Evolutionary conservation across 2,797 vertebrate genomes (phyloP).

Genomic region (Enteromius argenteus): DNA sequence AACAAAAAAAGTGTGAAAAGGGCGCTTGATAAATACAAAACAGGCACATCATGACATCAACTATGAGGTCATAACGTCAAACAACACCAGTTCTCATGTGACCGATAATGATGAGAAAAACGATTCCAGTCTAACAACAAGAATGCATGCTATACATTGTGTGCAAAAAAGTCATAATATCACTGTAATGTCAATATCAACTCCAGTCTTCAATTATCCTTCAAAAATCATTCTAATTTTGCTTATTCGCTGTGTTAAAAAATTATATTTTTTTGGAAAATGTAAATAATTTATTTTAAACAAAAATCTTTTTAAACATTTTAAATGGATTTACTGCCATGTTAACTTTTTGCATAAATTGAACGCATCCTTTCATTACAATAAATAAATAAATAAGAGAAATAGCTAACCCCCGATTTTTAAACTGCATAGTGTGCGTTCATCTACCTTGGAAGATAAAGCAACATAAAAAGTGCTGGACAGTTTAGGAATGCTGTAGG

Average conservation of each 20-base stretch:
- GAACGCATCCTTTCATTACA: not conserved
- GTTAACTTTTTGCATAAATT: not conserved
- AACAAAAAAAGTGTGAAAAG: not conserved
- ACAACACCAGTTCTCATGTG: not conserved
- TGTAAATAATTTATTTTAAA: not conserved
- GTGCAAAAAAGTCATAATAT: not conserved
- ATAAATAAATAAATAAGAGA: not conserved
- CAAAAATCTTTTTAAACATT: not conserved
- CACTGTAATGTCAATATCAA: no score
- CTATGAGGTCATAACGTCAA: not conserved
- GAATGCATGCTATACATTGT: not conserved
- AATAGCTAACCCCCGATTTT: not conserved
- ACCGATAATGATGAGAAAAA: not conserved
- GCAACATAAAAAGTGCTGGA: not conserved
- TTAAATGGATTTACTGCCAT: not conserved
- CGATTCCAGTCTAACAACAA: not conserved
- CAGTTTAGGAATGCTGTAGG: slow-evolving; percentile 45
- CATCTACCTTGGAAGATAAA: slow-evolving; percentile 28
- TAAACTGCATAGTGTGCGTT: not conserved
- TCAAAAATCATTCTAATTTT: not conserved
- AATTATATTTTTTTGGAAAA: not conserved
- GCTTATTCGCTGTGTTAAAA: not conserved
- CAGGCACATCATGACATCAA: slow-evolving; percentile 8
- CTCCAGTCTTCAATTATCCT: not conserved
- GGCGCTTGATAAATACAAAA: not conserved